Evolutionary conservation across 2,113 vertebrate genomes (phyloP).

Genomic region (Ursus arctos): DNA sequence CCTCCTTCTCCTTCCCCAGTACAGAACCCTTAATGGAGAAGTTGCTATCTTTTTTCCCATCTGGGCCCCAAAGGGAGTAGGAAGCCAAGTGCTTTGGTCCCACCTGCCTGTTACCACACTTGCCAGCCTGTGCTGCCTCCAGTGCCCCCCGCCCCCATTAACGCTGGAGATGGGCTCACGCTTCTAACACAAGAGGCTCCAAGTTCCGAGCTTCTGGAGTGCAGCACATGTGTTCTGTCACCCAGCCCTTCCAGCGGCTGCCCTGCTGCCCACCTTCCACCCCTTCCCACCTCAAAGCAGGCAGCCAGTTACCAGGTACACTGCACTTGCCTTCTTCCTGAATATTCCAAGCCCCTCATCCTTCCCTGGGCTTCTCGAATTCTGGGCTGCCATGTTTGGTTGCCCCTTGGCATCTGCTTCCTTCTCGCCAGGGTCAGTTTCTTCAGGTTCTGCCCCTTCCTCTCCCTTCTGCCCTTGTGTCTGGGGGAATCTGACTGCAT

Average conservation of each 20-base stretch:
- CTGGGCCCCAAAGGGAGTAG: background rate
- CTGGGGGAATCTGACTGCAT: background rate
- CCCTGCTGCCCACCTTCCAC: background rate
- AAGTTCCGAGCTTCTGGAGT: background rate
- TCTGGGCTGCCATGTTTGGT: background rate
- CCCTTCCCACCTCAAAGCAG: background rate
- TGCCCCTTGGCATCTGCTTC: background rate
- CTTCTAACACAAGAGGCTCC: fast-evolving
- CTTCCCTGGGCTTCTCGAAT: background rate
- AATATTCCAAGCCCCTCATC: background rate
- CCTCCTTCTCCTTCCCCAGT: background rate
- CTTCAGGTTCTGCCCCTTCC: background rate
- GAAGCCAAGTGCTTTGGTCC: background rate
- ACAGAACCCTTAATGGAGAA: background rate
- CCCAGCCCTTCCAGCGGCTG: background rate
- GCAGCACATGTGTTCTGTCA: background rate
- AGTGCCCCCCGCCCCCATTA: background rate
- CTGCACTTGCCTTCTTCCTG: background rate
- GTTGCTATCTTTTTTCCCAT: background rate
- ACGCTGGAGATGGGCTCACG: fast-evolving
- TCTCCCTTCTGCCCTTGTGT: background rate
- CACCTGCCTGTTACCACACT: background rate
- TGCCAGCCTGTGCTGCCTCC: fast-evolving
- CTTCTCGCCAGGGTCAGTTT: background rate
- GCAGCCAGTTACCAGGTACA: background rate